Evolutionary conservation across 2,888 invertebrate species (phyloP), one percentile per base, ranked within the genome.

Genomic region (Polyommatus icarus): DNA sequence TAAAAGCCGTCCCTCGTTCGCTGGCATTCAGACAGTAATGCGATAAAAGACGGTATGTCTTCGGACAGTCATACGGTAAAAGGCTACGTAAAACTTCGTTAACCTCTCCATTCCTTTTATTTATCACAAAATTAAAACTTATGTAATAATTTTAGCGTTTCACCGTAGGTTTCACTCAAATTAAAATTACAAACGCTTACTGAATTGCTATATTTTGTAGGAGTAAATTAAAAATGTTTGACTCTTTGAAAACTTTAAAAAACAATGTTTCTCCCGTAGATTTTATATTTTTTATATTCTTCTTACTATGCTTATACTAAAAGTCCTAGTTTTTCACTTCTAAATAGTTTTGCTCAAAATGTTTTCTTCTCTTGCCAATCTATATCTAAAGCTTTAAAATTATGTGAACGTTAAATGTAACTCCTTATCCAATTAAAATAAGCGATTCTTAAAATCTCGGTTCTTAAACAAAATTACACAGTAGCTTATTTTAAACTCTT

Each of bases 1-100:
- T 79, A 79, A 79, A 80, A 79, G 78, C 79, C 78, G 77, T 77
- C 77, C 79, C 71, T 59, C 67, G 76, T 76, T 78, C 78, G 46
- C 61, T 76, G 76, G 76, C 78, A 80, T 50, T 77, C 77, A 61
- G 54, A 76, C 61, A 78, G 72, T 79, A 78, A 78, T 78, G 78
- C 78, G 71, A 78, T 78, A 78, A 78, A 78, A 72, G 72, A 78
- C 78, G 77, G 76, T 77, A 78, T 78, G 78, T 57, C 78, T 76
- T 77, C 76, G 76, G 54, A 67, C 67, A 79, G 78, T 76, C 75
- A 73, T 71, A 59, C 50, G 76, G 59, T 59, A 76, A 76, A 78
- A 61, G 36, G 59, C 32, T 78, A 24, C 46, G 67, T 67, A 50
- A 76, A 75, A 76, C 36, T 36, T 57, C 20, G n/a, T 76, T 67